A percentile compares a stretch with the other conserved stretches of the same genome.
Conservation (phyloP, 2,113 vertebrate genomes). For the Anser cygnoides region DNA sequence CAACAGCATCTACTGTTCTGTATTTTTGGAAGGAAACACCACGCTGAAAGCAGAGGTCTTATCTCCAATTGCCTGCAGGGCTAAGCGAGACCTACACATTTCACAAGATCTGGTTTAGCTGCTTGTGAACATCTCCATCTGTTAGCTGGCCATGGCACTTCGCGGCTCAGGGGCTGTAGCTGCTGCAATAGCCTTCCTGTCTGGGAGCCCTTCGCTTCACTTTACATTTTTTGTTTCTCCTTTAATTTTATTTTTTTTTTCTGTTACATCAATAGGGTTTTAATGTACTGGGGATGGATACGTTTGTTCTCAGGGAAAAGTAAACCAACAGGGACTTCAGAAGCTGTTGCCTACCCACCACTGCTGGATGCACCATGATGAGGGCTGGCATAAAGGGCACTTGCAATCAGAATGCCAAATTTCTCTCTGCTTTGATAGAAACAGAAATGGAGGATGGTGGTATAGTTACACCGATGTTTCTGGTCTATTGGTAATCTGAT, state of each 20-base stretch:
- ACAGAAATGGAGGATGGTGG: not conserved
- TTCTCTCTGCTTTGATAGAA: not conserved
- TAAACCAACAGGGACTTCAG: fast-evolving
- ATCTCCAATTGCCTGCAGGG: not conserved
- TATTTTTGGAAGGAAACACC: not conserved
- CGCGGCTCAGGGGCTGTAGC: not conserved
- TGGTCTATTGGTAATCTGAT: not conserved
- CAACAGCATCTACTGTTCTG: fast-evolving
- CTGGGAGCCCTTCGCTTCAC: not conserved
- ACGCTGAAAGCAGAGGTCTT: not conserved
- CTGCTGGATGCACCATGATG: fast-evolving
- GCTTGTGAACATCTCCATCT: not conserved
- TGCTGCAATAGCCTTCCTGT: not conserved
- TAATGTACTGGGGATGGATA: not conserved
- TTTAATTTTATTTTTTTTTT: not conserved
- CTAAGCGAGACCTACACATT: not conserved
- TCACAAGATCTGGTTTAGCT: not conserved
- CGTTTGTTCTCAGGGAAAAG: not conserved
- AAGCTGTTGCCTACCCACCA: fast-evolving
- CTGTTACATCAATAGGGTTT: not conserved
- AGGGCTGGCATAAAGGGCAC: not conserved
- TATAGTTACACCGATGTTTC: not conserved
- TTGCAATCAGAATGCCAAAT: not conserved
- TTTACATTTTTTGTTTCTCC: not conserved
- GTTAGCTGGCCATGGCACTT: not conserved